phyloP scores from a whole-genome alignment of 2,888 invertebrate species.

The Rambutsinella grinnellia region DNA sequence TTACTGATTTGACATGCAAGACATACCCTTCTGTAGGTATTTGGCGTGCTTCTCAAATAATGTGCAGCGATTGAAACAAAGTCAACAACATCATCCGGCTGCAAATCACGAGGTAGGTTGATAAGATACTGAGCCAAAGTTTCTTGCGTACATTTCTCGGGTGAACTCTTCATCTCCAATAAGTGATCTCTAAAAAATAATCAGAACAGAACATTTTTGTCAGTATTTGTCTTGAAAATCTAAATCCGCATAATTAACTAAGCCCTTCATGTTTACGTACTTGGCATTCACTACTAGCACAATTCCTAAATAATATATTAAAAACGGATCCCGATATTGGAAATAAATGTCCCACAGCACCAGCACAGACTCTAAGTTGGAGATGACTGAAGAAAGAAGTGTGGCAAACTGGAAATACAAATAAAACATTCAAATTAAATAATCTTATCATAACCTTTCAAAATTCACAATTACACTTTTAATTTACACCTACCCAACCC shows the following conservation, averaged over 20 bases:
- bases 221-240: too few species aligned
- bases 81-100: constrained; percentile 95
- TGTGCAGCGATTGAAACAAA: constrained; percentile 97
- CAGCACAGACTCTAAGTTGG: constrained; percentile 82
- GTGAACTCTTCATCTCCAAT: constrained; percentile 44
- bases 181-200: constrained; percentile 67
- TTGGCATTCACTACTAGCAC: constrained; percentile 95
- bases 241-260: too few species aligned
- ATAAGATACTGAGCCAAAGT: constrained; percentile 27
- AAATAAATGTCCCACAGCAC: constrained; percentile 98
- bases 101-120: constrained; percentile 81
- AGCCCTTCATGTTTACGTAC: constrained; percentile 70
- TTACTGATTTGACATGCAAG: not conserved
- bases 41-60: constrained; percentile 92
- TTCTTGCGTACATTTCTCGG: constrained; percentile 26
- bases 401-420: constrained; percentile 77
- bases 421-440: too few species aligned
- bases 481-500: constrained; percentile 77
- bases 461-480: too few species aligned
- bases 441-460: too few species aligned
- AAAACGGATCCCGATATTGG: constrained; percentile 95
- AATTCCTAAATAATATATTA: constrained; percentile 93
- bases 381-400: constrained; percentile 75
- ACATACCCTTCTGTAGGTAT: constrained; percentile 86
- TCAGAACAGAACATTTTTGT: not conserved